These are phyloP conservation scores for Brassicogethes aeneus DNA, from an alignment of 2,888 invertebrate genomes.

Conservation along the genomic window DNA sequence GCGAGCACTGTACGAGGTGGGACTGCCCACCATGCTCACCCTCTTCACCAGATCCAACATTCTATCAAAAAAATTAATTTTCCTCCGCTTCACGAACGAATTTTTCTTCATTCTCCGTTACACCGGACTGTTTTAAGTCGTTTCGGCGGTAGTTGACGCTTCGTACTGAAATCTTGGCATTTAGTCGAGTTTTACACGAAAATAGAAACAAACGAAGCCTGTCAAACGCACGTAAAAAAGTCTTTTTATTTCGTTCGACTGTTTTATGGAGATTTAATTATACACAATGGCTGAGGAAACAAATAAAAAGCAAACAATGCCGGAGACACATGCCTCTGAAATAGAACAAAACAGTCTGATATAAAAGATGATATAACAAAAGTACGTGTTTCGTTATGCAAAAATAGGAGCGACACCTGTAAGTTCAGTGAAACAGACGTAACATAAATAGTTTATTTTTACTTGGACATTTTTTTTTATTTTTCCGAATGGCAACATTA, in stretches of 20 bases:
- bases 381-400: too few relatives aligned
- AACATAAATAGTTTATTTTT: too few relatives aligned
- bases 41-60: constrained; percentile 32
- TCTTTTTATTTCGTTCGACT: neutral
- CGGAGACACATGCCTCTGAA: too few relatives aligned
- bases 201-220: neutral
- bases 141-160: neutral
- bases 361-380: too few relatives aligned
- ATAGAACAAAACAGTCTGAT: too few relatives aligned
- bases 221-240: neutral
- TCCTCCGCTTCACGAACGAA: neutral
- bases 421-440: too few relatives aligned
- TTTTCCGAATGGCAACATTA: too few relatives aligned
- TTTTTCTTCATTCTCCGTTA: neutral
- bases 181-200: neutral
- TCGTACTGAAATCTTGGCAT: neutral
- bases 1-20: constrained; percentile 20
- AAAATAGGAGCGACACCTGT: too few relatives aligned
- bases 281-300: too few relatives aligned
- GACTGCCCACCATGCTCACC: constrained; percentile 25
- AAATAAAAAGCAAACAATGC: too few relatives aligned
- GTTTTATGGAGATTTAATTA: too few relatives aligned
- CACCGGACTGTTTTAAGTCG: neutral
- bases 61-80: constrained; percentile 2
- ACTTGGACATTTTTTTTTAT: too few relatives aligned